Evolutionary conservation across 2,797 vertebrate genomes (phyloP).

Genomic region (Triplophysa yarkandensis): DNA sequence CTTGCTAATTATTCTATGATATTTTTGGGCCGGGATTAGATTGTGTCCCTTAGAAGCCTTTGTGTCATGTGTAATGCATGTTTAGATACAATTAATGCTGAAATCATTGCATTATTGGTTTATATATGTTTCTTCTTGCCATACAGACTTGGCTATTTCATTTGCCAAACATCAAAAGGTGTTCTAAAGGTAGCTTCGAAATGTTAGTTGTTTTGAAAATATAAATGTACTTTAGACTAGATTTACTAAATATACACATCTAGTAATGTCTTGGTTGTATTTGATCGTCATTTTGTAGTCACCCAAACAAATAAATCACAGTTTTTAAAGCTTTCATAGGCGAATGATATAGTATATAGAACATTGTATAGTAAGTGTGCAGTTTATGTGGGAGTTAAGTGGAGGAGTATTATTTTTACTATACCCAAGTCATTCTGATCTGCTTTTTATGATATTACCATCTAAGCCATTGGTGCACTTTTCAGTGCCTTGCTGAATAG

Average conservation of each 20-base stretch:
- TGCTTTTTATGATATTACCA: slow-evolving; percentile 22
- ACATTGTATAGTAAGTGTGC: neutral
- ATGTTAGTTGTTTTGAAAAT: neutral
- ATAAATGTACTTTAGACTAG: too few relatives aligned
- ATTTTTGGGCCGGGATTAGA: neutral
- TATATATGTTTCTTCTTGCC: neutral
- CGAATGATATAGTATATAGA: neutral
- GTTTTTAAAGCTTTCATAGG: neutral
- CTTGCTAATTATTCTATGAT: too few relatives aligned
- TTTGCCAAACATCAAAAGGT: too few relatives aligned
- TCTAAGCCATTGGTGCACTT: slow-evolving; percentile 3
- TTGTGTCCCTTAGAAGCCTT: too few relatives aligned
- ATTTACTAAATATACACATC: too few relatives aligned
- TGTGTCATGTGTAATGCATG: too few relatives aligned
- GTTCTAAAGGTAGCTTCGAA: too few relatives aligned
- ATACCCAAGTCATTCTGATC: neutral
- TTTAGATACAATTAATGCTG: neutral
- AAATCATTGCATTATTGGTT: neutral
- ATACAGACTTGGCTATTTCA: neutral
- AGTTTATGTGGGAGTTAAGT: slow-evolving; percentile 1
- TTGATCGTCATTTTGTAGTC: neutral
- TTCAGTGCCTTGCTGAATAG: neutral
- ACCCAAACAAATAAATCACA: neutral
- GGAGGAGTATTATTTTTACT: neutral
- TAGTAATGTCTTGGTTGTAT: neutral